These are phyloP conservation scores for Pygocentrus nattereri DNA, from an alignment of 2,797 vertebrate genomes.

Conservation along the genomic window DNA sequence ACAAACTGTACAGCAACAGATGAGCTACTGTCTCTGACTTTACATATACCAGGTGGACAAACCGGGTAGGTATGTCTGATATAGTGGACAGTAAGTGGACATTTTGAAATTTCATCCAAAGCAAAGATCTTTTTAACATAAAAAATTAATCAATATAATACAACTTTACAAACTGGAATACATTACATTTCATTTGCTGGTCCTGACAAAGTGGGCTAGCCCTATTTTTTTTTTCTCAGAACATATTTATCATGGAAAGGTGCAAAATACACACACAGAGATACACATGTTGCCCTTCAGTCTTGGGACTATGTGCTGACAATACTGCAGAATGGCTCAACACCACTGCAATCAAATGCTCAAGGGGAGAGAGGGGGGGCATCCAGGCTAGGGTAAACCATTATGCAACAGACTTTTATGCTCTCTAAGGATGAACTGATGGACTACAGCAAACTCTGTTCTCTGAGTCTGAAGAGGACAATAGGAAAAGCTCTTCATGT, in stretches of 20 bases:
- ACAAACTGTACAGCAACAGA: no score
- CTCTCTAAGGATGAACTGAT: conserved; percentile 16
- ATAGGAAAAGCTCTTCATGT: background rate
- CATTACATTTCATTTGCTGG: no score
- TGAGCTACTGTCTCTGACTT: no score
- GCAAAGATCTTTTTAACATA: no score
- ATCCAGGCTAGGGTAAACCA: conserved; percentile 5
- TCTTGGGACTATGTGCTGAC: conserved; percentile 59
- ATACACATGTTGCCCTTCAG: conserved; percentile 54
- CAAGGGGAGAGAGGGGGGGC: conserved; percentile 25
- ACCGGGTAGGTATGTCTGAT: no score
- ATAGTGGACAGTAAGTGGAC: no score
- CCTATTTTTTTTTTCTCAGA: no score
- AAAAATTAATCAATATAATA: no score
- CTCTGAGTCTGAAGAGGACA: background rate
- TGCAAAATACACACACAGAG: conserved; percentile 23
- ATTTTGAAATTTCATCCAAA: no score
- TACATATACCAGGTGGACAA: no score
- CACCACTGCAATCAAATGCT: conserved; percentile 69
- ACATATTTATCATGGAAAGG: background rate
- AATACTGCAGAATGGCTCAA: conserved; percentile 69
- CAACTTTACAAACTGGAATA: no score
- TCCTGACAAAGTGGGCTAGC: background rate
- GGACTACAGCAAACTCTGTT: background rate
- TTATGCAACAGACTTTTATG: conserved; percentile 25